These are phyloP conservation scores for Antheraea pernyi DNA, from an alignment of 1,140 invertebrate genomes.

Conservation along the genomic window DNA sequence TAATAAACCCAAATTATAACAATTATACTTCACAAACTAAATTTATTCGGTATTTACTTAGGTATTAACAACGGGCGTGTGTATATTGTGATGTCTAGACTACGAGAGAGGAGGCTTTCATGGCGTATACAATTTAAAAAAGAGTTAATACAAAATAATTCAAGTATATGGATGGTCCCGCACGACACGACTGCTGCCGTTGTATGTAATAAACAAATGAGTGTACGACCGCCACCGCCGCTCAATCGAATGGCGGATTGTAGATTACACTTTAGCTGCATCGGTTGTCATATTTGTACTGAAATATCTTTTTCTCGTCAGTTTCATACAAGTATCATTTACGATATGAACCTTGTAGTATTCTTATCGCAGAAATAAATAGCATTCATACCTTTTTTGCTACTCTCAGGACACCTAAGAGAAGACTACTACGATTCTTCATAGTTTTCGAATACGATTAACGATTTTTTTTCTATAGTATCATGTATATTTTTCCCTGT, in stretches of 20 bases:
- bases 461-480: too few relatives aligned
- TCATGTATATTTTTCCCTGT: too few relatives aligned
- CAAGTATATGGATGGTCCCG: background rate
- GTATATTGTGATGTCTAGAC: background rate
- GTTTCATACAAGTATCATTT: too few relatives aligned
- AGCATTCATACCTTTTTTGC: too few relatives aligned
- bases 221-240: conserved; percentile 43
- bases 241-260: conserved; percentile 42
- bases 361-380: too few relatives aligned
- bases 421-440: too few relatives aligned
- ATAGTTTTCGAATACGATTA: too few relatives aligned
- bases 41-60: too few relatives aligned
- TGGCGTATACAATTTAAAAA: conserved; percentile 6
- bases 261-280: conserved; percentile 49
- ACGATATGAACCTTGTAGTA: too few relatives aligned
- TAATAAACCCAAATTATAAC: too few relatives aligned
- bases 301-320: background rate
- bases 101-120: background rate
- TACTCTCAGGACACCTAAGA: too few relatives aligned
- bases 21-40: too few relatives aligned
- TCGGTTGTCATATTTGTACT: conserved; percentile 4
- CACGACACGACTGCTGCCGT: conserved; percentile 20
- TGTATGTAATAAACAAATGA: conserved; percentile 60
- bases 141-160: conserved; percentile 23
- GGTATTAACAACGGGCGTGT: background rate